Evolutionary conservation across 2,797 vertebrate genomes (phyloP).

Genomic region (Poeciliopsis turneri): DNA sequence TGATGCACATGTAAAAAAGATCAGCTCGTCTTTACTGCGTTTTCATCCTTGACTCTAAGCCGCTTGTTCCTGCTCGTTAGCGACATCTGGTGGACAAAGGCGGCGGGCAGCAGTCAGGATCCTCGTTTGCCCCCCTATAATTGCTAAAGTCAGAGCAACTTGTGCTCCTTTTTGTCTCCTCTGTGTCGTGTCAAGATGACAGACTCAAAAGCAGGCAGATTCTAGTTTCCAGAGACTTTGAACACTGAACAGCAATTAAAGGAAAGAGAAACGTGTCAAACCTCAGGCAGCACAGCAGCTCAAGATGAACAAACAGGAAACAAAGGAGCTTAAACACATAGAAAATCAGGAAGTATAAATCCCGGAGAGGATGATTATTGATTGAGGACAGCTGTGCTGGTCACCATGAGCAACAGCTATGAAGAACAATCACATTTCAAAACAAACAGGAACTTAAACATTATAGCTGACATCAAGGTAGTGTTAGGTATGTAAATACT

Average conservation of each 20-base stretch:
- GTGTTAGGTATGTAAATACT: not conserved
- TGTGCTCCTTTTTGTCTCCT: not conserved
- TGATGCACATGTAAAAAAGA: not conserved
- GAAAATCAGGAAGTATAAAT: not conserved
- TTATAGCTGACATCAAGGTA: not conserved
- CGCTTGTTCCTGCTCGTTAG: slow-evolving; percentile 42
- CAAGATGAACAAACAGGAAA: not conserved
- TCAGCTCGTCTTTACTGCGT: slow-evolving; percentile 19
- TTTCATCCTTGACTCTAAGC: not conserved
- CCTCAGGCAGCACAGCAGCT: not conserved
- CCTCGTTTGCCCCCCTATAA: no score
- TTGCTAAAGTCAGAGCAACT: not conserved
- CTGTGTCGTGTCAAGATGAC: not conserved
- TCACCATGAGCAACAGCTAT: no score
- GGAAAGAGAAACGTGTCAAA: not conserved
- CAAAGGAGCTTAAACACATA: not conserved
- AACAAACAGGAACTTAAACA: not conserved
- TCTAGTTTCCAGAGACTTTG: not conserved
- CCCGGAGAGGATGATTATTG: not conserved
- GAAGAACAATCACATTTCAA: not conserved
- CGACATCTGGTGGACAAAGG: slow-evolving; percentile 67
- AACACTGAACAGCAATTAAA: not conserved
- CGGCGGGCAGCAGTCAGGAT: slow-evolving; percentile 9
- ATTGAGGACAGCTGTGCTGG: not conserved
- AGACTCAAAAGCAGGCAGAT: not conserved